Conservation (phyloP, 35 echinoderm and acorn worm genomes). For the Diadema setosum region DNA sequence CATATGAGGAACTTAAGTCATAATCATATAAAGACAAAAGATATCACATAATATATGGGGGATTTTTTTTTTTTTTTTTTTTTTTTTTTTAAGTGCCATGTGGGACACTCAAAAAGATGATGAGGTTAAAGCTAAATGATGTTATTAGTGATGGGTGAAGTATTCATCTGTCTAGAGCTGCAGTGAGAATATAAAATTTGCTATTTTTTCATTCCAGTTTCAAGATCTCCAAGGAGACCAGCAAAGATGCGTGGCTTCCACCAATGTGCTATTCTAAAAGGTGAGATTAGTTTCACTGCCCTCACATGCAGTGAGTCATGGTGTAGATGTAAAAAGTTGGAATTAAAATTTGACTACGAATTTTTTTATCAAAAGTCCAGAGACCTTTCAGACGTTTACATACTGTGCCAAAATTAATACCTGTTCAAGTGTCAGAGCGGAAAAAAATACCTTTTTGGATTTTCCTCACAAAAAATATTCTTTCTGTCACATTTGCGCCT, state of each 20-base stretch:
- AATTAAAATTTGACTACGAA: background rate
- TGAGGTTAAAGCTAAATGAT: no score
- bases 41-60: no score
- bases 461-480: background rate
- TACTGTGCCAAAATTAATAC: background rate
- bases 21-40: no score
- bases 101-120: no score
- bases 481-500: background rate
- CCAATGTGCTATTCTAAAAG: conserved; percentile 54
- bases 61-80: no score
- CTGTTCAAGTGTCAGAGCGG: background rate
- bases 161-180: no score
- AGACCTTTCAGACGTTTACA: background rate
- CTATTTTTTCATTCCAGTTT: conserved; percentile 29
- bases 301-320: no score
- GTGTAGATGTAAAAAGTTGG: background rate
- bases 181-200: no score
- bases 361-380: background rate
- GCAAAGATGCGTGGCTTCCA: conserved; percentile 41
- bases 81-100: no score
- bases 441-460: background rate
- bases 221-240: conserved; percentile 21
- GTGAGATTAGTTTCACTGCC: conserved; percentile 4
- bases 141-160: no score
- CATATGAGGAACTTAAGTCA: no score